A percentile compares a stretch with the other conserved stretches of the same genome.
phyloP scores from a whole-genome alignment of 2,113 vertebrate species.

The Gallinago media region DNA sequence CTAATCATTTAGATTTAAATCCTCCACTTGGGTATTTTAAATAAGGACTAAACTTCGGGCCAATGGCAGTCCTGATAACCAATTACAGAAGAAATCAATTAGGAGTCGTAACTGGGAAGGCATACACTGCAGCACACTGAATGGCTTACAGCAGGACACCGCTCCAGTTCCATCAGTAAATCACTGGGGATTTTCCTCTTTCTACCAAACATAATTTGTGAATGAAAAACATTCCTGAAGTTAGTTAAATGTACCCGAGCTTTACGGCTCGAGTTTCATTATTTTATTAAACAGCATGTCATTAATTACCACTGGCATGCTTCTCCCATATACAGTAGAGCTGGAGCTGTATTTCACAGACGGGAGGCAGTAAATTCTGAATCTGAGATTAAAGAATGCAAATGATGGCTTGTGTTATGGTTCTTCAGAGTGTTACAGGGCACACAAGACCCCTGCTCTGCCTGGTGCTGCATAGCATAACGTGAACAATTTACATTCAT shows the following conservation, averaged over 20 bases:
- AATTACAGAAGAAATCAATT: neutral
- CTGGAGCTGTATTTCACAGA: neutral
- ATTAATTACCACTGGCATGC: neutral
- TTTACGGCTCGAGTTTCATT: neutral
- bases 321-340: neutral
- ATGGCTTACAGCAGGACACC: neutral
- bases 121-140: fast-evolving
- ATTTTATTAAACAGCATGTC: neutral
- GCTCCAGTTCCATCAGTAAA: neutral
- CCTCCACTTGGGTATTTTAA: neutral
- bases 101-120: neutral
- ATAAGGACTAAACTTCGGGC: neutral
- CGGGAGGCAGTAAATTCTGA: neutral
- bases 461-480: neutral
- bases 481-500: neutral
- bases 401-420: neutral
- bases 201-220: neutral
- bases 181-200: neutral
- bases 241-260: neutral
- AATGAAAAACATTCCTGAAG: neutral
- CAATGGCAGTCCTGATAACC: neutral
- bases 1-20: neutral
- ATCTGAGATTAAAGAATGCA: neutral
- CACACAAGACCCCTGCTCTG: neutral
- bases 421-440: neutral